Evolutionary conservation across 2,797 vertebrate species (phyloP).

Genomic region (Chloroceryle inda): DNA sequence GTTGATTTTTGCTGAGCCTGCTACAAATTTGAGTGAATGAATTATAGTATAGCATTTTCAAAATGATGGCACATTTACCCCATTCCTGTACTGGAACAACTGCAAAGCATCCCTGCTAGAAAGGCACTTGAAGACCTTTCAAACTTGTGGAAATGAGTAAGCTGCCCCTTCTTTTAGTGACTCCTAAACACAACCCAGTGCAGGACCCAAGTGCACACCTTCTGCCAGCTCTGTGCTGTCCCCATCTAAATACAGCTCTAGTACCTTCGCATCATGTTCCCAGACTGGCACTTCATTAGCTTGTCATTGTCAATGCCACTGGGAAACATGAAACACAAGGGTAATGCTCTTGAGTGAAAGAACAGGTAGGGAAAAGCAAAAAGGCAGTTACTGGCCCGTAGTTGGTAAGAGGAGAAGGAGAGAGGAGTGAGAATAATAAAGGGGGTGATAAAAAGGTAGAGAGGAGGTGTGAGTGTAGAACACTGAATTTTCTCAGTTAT

Average conservation of each 20-base stretch:
- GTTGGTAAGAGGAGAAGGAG: neutral
- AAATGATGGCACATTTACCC: neutral
- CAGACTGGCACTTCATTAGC: neutral
- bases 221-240: neutral
- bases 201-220: rapidly evolving
- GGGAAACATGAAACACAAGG: neutral
- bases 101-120: neutral
- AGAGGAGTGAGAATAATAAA: neutral
- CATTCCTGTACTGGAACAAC: neutral
- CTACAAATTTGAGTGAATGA: neutral
- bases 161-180: neutral
- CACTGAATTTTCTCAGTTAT: neutral
- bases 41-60: neutral
- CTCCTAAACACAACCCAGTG: rapidly evolving
- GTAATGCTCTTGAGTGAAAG: neutral
- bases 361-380: neutral
- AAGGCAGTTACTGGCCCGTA: neutral
- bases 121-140: neutral
- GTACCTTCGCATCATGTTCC: neutral
- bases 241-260: neutral
- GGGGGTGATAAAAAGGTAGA: neutral
- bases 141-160: neutral
- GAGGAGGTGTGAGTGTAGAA: neutral
- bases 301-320: neutral
- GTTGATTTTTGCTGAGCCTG: conserved; percentile 16